Evolutionary conservation across 2,113 vertebrate species (phyloP), one percentile per base, ranked within the genome.

Genomic region (Lagopus leucura): DNA sequence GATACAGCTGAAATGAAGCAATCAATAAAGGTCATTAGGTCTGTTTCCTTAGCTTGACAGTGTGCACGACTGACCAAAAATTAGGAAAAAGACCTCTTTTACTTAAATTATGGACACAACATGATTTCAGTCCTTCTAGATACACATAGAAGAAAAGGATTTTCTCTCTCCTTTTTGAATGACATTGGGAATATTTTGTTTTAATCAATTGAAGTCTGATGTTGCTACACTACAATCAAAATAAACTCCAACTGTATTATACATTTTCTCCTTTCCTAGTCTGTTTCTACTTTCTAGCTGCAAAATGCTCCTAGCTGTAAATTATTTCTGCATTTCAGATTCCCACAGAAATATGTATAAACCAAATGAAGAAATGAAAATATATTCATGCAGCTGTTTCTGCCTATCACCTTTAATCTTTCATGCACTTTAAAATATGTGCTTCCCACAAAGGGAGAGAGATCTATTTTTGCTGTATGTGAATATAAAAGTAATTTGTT

Each of bases 401-500:
- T 97, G 94, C 94, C 93, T 92, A 97, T 97, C 97, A 97, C 97
- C 97, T 98, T 97, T 97, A 97, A 97, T 97, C 97, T 97, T 95
- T 94, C 90, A 94, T 93, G 81, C 78, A 95, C 96, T 97, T 98
- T 95, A 97, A 97, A 98, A 97, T 96, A 95, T 82, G 86, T 92
- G 86, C 92, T 98, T 98, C 94, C 92, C 93, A 95, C 80, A 95
- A 95, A 97, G 92, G 88, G 80, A 92, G 90, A 86, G 86, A 94
- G 74, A 95, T 97, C 97, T 98, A 97, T 98, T 98, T 98, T 98
- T 98, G 96, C 92, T 97, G 96, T 96, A 92, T 96, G 96, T 91
- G 97, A 97, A 94, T 97, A 97, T 97, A 97, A 98, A 98, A 98
- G 97, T 97, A 97, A 98, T 98, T 98, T 98, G 98, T 98, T 98